These are phyloP conservation scores for Platichthys stellatus DNA, from an alignment of 2,113 vertebrate species.

Conservation along the genomic window DNA sequence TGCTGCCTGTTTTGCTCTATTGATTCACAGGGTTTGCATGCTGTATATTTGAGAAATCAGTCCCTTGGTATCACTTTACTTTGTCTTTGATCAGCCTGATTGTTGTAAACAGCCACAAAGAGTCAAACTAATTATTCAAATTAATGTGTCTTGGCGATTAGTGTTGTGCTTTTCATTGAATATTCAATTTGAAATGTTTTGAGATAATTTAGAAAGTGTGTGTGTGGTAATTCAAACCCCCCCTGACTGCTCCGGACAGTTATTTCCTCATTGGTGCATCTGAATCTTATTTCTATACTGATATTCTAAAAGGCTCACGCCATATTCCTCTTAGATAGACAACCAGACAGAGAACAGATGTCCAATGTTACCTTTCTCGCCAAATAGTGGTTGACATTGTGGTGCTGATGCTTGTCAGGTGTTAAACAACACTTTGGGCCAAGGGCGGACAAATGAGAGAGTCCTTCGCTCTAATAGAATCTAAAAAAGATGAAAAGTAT, in stretches of 20 bases:
- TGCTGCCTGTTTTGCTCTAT: constrained; percentile 85
- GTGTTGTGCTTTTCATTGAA: constrained; percentile 61
- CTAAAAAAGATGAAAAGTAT: constrained; percentile 85
- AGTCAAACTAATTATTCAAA: constrained; percentile 74
- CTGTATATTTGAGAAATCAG: constrained; percentile 76
- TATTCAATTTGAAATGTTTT: constrained; percentile 59
- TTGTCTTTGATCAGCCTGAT: constrained; percentile 80
- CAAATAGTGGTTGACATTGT: constrained; percentile 75
- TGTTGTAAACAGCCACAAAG: constrained; percentile 72
- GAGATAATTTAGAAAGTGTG: constrained; percentile 58
- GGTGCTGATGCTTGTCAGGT: constrained; percentile 78
- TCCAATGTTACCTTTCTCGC: constrained; percentile 68
- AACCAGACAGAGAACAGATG: constrained; percentile 57
- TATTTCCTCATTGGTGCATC: constrained; percentile 13
- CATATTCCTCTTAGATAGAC: constrained; percentile 12
- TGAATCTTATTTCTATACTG: not conserved
- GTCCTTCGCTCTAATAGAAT: constrained; percentile 81
- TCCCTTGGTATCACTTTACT: constrained; percentile 81
- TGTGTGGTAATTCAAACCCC: constrained; percentile 48
- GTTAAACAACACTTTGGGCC: constrained; percentile 85
- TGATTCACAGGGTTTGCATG: constrained; percentile 80
- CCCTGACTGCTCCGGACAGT: not conserved
- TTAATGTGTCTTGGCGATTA: constrained; percentile 64
- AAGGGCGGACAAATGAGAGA: constrained; percentile 84
- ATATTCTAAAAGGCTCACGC: constrained; percentile 26